Base-by-base conservation (phyloP, 2,113 vertebrate species). In the Sakesphorus luctuosus region DNA sequence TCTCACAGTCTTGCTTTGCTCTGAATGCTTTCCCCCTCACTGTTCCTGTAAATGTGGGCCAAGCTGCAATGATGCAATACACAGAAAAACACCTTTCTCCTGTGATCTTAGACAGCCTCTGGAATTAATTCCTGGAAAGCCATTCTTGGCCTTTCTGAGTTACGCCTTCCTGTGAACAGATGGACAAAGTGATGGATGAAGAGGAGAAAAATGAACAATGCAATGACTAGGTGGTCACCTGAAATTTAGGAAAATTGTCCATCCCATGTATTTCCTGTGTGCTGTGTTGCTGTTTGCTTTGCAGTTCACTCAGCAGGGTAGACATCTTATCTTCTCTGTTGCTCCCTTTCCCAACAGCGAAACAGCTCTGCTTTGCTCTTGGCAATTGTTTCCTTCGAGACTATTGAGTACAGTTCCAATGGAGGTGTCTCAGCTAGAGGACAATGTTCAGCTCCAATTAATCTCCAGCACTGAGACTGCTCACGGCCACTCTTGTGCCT, bases 41-140 rank as follows among this genome's bases (percentile, higher is more conserved):
- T 93, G 56, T 86, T 93, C 83, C 66, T 81, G 68, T 86, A 93
- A 95, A 95, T 93, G 94, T 95, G 93, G 94, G 86, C 88, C 96
- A 90, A 93, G 44, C 88, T 94, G 85, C 96, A 93, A 92, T 69
- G 90, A 92, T 93, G 88, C 92, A 89, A 88, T 93, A 87, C 35
- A 59, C 53, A 78, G 72, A 92, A 94, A 95, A 96, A 78, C 85
- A 93, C 93, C 85, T 93, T 95, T 92, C 72, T 90, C 61, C 33
- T 97, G 49, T 96, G 90, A 95, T 96, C 80, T 84, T 59, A 96
- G 68, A 61, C 92, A 94, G 92, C 73, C 73, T 62, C n/a, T 90
- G 83, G 79, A 96, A 93, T 90, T 92, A 95, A 92, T 95, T 97
- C 93, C 93, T 96, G 90, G 93, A 95, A 97, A 94, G 83, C 31